Evolutionary conservation across 1,140 invertebrate species (phyloP).

Genomic region (Procambarus clarkii): DNA sequence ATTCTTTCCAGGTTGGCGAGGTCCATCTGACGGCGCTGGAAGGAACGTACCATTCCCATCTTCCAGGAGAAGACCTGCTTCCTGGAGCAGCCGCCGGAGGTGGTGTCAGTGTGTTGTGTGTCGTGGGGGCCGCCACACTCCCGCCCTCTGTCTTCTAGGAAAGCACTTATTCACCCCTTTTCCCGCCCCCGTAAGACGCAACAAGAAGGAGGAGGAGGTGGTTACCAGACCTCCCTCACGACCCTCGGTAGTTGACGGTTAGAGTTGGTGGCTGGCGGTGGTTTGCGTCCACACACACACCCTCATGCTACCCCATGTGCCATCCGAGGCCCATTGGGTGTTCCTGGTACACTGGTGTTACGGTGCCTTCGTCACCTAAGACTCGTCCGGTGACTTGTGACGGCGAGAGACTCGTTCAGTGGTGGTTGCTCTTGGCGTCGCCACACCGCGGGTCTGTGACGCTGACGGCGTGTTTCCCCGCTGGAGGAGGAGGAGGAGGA

Average conservation of each 20-base stretch:
- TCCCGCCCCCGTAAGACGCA: background rate
- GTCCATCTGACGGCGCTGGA: slow-evolving; percentile 38
- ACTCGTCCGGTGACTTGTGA: background rate
- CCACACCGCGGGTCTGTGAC: background rate
- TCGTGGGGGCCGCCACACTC: slow-evolving; percentile 37
- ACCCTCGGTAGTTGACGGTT: background rate
- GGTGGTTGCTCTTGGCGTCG: slow-evolving; percentile 9
- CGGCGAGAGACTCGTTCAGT: background rate
- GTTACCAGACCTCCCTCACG: background rate
- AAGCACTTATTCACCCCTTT: slow-evolving; percentile 37
- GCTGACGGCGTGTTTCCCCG: too few species aligned
- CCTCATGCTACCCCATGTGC: slow-evolving; percentile 29
- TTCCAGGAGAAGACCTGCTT: slow-evolving; percentile 33
- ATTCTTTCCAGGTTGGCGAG: slow-evolving; percentile 36
- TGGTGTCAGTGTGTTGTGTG: slow-evolving; percentile 28
- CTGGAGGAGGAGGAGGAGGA: background rate
- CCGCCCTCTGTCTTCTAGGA: slow-evolving; percentile 47
- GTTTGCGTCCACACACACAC: background rate
- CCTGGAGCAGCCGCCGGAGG: slow-evolving; percentile 24
- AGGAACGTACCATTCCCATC: slow-evolving; percentile 25
- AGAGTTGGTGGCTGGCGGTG: background rate
- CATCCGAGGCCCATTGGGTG: slow-evolving; percentile 17
- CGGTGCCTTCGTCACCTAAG: slow-evolving; percentile 33
- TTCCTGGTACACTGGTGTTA: slow-evolving; percentile 39
- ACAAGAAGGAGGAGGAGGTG: slow-evolving; percentile 19